A percentile compares a stretch with the other conserved stretches of the same genome.
phyloP scores from a whole-genome alignment of 2,113 vertebrate species.

The Paralichthys olivaceus region DNA sequence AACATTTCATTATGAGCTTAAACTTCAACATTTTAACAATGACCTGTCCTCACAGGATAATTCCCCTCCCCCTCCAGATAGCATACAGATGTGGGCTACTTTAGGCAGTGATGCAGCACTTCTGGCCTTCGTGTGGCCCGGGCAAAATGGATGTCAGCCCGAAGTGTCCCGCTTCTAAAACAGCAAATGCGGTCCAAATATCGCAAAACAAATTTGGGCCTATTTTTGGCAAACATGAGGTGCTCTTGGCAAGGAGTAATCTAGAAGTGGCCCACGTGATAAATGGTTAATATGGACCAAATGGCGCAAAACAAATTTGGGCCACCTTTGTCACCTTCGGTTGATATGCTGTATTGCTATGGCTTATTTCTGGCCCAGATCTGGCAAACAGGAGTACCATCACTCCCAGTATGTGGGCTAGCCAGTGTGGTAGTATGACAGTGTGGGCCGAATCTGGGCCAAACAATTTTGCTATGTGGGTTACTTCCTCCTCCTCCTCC shows the following conservation, averaged over 20 bases:
- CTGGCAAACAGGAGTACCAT: no score
- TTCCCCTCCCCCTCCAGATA: neutral
- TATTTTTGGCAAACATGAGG: no score
- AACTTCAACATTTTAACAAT: slow-evolving; percentile 35
- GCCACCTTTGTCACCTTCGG: neutral
- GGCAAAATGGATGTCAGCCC: no score
- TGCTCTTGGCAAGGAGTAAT: no score
- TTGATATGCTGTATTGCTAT: no score
- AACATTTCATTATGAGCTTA: slow-evolving; percentile 18
- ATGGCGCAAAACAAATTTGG: neutral
- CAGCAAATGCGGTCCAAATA: neutral
- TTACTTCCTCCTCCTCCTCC: neutral
- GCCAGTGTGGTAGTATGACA: no score
- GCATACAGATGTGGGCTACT: no score
- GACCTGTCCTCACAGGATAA: slow-evolving; percentile 5
- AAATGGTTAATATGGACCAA: neutral
- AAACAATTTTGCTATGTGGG: no score
- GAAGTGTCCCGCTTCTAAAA: neutral
- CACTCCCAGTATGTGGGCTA: no score
- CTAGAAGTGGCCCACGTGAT: no score
- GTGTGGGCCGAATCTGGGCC: no score
- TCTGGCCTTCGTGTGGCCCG: neutral
- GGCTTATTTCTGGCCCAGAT: neutral
- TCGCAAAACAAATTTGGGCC: no score
- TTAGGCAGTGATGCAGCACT: neutral